Base-by-base conservation (phyloP, 2,797 vertebrate genomes). In the Gadopsis bispinosus region DNA sequence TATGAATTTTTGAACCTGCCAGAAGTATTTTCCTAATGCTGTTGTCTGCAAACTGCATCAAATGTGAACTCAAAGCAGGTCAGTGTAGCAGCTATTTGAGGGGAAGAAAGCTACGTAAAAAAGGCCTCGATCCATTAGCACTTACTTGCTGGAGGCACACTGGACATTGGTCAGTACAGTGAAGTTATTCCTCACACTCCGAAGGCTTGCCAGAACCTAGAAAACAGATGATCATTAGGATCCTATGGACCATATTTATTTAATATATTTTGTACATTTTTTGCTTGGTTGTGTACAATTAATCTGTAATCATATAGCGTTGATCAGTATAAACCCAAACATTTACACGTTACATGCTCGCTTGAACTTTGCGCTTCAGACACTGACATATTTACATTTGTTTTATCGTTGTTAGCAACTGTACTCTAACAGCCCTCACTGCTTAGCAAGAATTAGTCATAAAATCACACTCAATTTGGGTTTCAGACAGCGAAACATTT, bases 101-200 rank as follows among this genome's bases (percentile, higher is more conserved):
- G 7, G 5, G 61, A 4, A 5, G 29, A 4, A 19, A 29, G n/a
- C 0, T 2, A 60, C 2, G 9, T 20, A 48, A 48, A 48, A 48
- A 3, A 20, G 7, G 47, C n/a, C 9, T 41, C 66, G 29, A 45
- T 31, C 47, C 16, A 33, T 29, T 7, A 20, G 12, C 19, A 76
- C 97, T 96, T 96, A 99, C 98, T 98, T 99, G 96, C 95, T 99
- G 81, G 97, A 95, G 73, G 97, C 92, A 92, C 97, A 97, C 26
- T 99, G 98, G 77, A 99, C 94, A 89, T 99, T 99, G 80, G 98
- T 99, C 74, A 99, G 93, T 22, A 97, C 86, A 0, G 97, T 98
- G 91, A 99, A 99, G 93, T 99, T 99, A 94, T 98, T 99, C 87
- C 98, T 96, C 79, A 99, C 97, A 86, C 97, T 99, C 75, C 97